phyloP scores from a whole-genome alignment of 2,113 vertebrate species.

The Mionectes macconnelli region DNA sequence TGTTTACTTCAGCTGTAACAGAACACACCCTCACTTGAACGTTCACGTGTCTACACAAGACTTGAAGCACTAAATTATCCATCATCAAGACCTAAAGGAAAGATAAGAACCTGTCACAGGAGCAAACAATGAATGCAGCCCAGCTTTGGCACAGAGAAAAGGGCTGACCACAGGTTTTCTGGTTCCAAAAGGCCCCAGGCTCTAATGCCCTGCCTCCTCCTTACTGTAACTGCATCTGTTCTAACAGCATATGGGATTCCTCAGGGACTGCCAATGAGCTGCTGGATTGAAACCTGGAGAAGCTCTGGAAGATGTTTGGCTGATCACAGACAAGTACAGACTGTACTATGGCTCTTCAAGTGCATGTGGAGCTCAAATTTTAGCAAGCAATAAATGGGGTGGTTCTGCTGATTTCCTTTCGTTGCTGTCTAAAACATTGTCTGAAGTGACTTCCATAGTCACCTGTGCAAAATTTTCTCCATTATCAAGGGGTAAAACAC shows the following conservation, averaged over 20 bases:
- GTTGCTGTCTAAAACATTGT: neutral
- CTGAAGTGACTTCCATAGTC: neutral
- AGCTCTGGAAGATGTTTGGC: neutral
- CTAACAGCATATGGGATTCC: neutral
- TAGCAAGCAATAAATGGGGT: neutral
- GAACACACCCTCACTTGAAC: neutral
- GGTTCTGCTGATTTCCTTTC: neutral
- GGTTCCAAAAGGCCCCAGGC: neutral
- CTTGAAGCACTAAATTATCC: neutral
- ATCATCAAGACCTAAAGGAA: neutral
- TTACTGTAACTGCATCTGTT: neutral
- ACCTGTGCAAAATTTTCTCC: neutral
- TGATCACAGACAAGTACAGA: neutral
- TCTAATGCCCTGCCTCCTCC: neutral
- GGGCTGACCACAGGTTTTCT: neutral
- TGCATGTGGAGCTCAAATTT: neutral
- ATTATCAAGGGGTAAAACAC: neutral
- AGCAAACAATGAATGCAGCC: neutral
- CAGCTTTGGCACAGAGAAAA: neutral
- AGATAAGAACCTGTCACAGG: neutral
- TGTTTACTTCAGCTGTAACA: neutral
- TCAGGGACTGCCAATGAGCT: neutral
- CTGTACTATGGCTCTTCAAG: neutral
- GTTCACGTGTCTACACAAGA: neutral
- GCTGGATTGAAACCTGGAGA: neutral